Evolutionary conservation across 2,113 vertebrate genomes (phyloP), one percentile per base, ranked within the genome.

Genomic region (Oryzias curvinotus): DNA sequence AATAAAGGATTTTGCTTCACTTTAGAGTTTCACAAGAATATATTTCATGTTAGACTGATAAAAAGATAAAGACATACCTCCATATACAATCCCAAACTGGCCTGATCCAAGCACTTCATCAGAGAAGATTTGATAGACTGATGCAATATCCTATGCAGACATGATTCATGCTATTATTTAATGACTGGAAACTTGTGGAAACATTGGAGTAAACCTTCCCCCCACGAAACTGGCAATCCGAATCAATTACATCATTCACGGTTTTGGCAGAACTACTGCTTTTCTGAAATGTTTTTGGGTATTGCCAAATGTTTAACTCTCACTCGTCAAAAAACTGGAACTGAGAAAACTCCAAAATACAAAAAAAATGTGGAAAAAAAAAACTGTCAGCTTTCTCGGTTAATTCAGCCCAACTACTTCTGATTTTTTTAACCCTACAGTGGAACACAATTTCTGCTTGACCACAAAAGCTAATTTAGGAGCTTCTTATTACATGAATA

Each of bases 71-170:
- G 17, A 73, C 87, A 75, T 93, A 98, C 97, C 97, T 94, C 97
- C 97, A 75, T 98, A 98, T 30, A 99, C 97, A 36, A 98, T 96
- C 68, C 97, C 97, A 87, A 99, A 99, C 87, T 99, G 97, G 73
- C 97, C 97, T 15, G 97, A 99, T 62, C 97, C 97, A 84, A 99
- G 89, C 62, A 99, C 97, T 83, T 99, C 97, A 85, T 99, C 97
- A 26, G 96, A 96, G 93, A 99, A 99, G 84, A 99, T 99, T 76
- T 99, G 97, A 88, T 99, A 99, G 57, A 99, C 93, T 1, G 95
- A 95, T 81, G 97, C 96, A 81, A 99, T 96, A 85, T 99, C 97
- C 97, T 99, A 47, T 30, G 81, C 48, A 58, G 72, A 49, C 16
- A 68, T 4, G 57, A 80, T 73, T 62, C 4, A 57, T 2, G 62